Conservation (phyloP, 2,113 vertebrate genomes). For the Oreocharis arfaki region DNA sequence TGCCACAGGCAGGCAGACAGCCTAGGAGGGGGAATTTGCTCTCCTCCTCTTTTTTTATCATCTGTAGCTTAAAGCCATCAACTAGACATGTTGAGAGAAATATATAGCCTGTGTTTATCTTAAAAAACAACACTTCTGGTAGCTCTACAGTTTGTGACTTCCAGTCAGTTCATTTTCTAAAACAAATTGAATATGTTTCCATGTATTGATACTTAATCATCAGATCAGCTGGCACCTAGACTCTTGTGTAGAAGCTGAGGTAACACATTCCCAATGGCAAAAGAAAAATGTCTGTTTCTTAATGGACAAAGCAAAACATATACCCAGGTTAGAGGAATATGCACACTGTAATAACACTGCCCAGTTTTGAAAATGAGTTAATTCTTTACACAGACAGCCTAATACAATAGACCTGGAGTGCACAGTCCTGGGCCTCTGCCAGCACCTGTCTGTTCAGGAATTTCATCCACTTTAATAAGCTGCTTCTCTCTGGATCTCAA, state of each 20-base stretch:
- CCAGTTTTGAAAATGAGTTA: background rate
- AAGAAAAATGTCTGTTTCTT: background rate
- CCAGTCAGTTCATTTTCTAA: background rate
- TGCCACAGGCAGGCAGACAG: background rate
- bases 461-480: constrained; percentile 58
- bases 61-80: background rate
- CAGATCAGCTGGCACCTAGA: background rate
- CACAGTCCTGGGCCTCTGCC: constrained; percentile 14
- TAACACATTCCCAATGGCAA: background rate
- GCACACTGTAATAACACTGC: background rate
- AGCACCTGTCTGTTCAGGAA: constrained; percentile 46
- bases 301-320: background rate
- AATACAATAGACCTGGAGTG: constrained; percentile 27
- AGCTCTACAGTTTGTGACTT: background rate
- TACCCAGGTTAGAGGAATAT: background rate
- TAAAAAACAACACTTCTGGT: background rate
- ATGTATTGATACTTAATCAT: background rate
- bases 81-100: background rate
- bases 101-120: background rate
- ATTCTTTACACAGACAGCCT: constrained; percentile 16
- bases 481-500: constrained; percentile 35
- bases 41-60: background rate
- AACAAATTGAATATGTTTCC: background rate
- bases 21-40: background rate
- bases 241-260: background rate